Conservation (phyloP, 2,113 vertebrate genomes). For the Takifugu bimaculatus region DNA sequence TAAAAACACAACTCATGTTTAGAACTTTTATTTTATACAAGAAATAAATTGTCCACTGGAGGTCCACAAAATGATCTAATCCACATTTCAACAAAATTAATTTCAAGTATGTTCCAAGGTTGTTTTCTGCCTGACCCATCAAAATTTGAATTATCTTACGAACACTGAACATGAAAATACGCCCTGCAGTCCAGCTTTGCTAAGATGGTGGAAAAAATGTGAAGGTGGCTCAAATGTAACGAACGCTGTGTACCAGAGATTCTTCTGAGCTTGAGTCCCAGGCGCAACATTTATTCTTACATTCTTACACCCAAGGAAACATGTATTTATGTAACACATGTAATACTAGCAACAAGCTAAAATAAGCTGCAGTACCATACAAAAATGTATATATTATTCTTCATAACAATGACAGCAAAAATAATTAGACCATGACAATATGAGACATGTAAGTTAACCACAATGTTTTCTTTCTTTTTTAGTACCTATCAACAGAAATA, state of each 20-base stretch:
- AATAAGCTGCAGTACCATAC: not conserved
- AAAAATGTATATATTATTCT: not conserved
- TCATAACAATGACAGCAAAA: not conserved
- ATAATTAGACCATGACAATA: not conserved
- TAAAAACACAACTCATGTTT: no score
- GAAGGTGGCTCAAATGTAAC: not conserved
- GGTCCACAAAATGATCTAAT: no score
- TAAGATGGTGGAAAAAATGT: no score
- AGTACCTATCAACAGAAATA: not conserved
- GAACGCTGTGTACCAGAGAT: not conserved
- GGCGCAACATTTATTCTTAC: not conserved
- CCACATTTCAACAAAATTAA: no score
- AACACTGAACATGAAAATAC: no score
- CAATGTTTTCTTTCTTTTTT: not conserved
- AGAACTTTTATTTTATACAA: no score
- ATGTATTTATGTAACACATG: not conserved
- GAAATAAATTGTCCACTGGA: no score
- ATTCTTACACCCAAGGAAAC: not conserved
- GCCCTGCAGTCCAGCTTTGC: no score
- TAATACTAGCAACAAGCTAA: not conserved
- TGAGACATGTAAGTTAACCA: not conserved
- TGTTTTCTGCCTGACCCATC: no score
- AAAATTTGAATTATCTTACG: no score
- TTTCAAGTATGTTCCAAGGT: no score
- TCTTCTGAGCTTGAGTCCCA: not conserved